Base-by-base conservation (phyloP, 2,888 invertebrate genomes). In the Stegophylla sp. region DNA sequence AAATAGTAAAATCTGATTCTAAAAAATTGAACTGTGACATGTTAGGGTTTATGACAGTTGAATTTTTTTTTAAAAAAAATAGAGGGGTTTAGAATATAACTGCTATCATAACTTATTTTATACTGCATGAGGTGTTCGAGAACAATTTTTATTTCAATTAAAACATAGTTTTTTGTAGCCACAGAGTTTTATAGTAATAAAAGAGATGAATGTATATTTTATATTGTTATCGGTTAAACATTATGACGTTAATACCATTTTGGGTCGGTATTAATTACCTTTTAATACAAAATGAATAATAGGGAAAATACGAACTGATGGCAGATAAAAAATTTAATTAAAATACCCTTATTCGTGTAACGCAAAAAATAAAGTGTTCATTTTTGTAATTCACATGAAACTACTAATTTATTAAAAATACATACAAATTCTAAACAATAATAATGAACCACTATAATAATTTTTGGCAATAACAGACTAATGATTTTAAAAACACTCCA, bases 301-400 rank as follows among this genome's bases (percentile, higher is more conserved):
- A 72, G 56, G 26, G 48, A 34, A 74, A 61, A 74, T 61, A 61
- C n/a, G 48, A 20, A 61, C 61, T 28, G 48, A 74, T 74, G 28
- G 61, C 28, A 61, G 74, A 74, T 74, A 63, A 74, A 2, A 74
- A 66, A 74, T 74, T 74, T 74, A 74, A 74, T 74, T 74, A 74
- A 74, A 74, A 74, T 28, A 74, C 74, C 74, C 74, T 48, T 74
- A 74, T 74, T 61, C 20, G 74, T 61, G 61, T 64, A 45, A 48
- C 45, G 28, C 20, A 61, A 48, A 63, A 9, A 61, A 72, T 72
- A 72, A 74, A 48, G 20, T 48, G 20, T 74, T 43, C 10, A 23
- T 56, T 34, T 48, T 63, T 9, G 34, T 34, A 9, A 26, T 28
- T 63, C 15, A 59, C 56, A 72, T 10, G 56, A 17, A 26, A 23